Percentiles rank a stretch among this genome's conserved stretches.
phyloP scores from a whole-genome alignment of 2,888 invertebrate genomes.

The Tipula unca region DNA sequence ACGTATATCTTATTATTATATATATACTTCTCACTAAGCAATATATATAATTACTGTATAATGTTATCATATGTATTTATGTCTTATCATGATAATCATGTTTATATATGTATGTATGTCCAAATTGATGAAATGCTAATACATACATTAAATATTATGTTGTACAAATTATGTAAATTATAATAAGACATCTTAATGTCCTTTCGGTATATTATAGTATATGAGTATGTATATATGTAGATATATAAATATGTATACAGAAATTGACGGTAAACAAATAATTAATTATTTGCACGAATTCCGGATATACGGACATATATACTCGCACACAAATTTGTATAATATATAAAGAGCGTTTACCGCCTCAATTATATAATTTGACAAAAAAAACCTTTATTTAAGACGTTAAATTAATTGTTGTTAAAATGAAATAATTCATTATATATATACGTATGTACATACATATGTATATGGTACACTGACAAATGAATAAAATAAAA shows the following conservation, averaged over 20 bases:
- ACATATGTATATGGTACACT: too few relatives aligned
- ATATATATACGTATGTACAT: background rate
- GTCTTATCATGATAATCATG: background rate
- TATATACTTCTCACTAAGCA: background rate
- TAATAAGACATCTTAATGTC: background rate
- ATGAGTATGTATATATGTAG: too few relatives aligned
- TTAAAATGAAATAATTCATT: background rate
- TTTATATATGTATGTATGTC: background rate
- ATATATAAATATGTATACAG: too few relatives aligned
- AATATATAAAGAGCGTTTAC: background rate
- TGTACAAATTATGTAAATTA: background rate
- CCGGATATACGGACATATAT: background rate
- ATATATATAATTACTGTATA: background rate
- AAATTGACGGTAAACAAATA: too few relatives aligned
- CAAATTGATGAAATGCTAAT: background rate
- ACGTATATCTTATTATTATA: background rate
- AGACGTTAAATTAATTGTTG: background rate
- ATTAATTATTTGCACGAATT: too few relatives aligned
- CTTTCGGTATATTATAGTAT: too few relatives aligned
- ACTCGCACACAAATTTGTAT: background rate
- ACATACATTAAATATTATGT: background rate
- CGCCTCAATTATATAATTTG: background rate
- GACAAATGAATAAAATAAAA: background rate
- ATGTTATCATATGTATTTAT: background rate
- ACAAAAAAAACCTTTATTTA: background rate